A percentile compares a stretch with the other conserved stretches of the same genome.
Conservation (phyloP, 2,888 invertebrate genomes). For the Hirtodrosophila duncani region DNA sequence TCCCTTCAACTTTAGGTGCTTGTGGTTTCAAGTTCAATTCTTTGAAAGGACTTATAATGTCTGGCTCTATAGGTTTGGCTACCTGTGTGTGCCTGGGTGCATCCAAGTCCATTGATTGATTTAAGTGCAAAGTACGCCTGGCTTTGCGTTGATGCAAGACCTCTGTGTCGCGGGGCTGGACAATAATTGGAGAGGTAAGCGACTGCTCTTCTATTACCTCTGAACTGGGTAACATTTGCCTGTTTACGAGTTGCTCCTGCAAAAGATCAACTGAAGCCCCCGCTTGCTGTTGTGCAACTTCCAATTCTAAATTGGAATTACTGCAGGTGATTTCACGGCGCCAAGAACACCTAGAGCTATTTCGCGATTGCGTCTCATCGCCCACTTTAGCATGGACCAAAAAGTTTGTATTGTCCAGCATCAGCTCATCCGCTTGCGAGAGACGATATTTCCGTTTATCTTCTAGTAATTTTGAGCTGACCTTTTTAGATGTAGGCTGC, state of each 20-base stretch:
- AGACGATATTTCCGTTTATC: slow-evolving; percentile 36
- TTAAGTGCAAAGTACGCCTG: slow-evolving; percentile 12
- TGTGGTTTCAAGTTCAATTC: not conserved
- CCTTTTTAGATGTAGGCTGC: not conserved
- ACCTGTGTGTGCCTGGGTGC: no score
- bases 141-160: not conserved
- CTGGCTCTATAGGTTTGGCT: not conserved
- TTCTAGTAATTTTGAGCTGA: not conserved
- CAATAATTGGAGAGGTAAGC: not conserved
- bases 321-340: slow-evolving; percentile 44
- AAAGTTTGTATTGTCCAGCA: slow-evolving; percentile 66
- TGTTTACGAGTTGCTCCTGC: slow-evolving; percentile 9
- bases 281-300: slow-evolving; percentile 26
- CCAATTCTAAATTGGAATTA: slow-evolving; percentile 40
- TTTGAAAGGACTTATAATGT: not conserved
- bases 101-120: slow-evolving; percentile 12
- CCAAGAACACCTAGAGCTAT: slow-evolving; percentile 44
- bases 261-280: not conserved
- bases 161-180: not conserved
- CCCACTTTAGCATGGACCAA: slow-evolving; percentile 55
- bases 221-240: not conserved
- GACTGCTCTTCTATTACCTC: slow-evolving; percentile 7
- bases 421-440: slow-evolving; percentile 59
- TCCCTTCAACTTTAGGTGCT: no score
- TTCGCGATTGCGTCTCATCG: slow-evolving; percentile 59